Evolutionary conservation across 92 coral and sea anemone genomes (phyloP), one percentile per base, ranked within the genome.

Genomic region (Metridium senile): DNA sequence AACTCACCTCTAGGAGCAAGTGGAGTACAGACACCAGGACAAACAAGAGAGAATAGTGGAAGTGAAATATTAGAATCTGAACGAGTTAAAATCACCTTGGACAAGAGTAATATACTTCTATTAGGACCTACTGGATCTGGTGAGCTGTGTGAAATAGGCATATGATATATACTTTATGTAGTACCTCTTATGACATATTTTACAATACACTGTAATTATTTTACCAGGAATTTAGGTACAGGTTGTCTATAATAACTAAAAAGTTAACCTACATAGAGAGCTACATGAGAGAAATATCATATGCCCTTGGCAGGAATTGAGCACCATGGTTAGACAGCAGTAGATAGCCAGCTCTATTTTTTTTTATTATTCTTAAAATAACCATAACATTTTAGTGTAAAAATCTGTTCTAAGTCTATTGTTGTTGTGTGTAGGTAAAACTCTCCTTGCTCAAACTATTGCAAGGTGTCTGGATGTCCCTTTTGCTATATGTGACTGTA

Each of bases 121-220:
- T 80, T 95, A 70, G 98, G 98, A 6, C 98, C 98, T 20, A 95
- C 98, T 26, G 98, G 98, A 58, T 95, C 98, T 77, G 98, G 98
- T 95, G 47, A 22, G 61, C 26, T 33, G 31, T 22, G 1, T 16
- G 6, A 31, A n/a, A 11, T n/a, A 27, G 3, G 9, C 9, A 54
- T n/a, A 3, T n/a, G 8, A 33, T 18, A 31, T 31, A 8, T 11
- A 31, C 23, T 13, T 26, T 19, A 8, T 20, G 23, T 4, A 39
- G 49, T 39, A 39, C 49, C 6, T 39, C 6, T 6, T 39, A 13
- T 39, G 8, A 39, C 13, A 13, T 13, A 39, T 39, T 39, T 6
- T 4, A n/a, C n/a, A n/a, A n/a, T n/a, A n/a, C n/a, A n/a, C n/a
- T n/a, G n/a, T n/a, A n/a, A n/a, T n/a, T n/a, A n/a, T n/a, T n/a